These are phyloP conservation scores for Drosophila hamatofila DNA, from an alignment of 2,888 invertebrate genomes.

Conservation along the genomic window DNA sequence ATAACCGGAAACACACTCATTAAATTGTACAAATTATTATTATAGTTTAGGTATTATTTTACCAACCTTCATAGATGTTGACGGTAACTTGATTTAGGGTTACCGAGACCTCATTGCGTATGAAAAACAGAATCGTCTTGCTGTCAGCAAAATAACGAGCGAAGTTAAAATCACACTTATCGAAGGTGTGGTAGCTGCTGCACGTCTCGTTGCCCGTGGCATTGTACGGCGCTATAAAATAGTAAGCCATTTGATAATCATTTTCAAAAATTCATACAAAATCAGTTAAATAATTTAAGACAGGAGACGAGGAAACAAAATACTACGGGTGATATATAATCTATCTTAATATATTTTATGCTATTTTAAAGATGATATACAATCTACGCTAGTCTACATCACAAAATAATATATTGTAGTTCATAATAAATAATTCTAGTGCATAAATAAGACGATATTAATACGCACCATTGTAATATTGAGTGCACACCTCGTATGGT, in stretches of 20 bases:
- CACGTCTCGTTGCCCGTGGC: slow-evolving; percentile 93
- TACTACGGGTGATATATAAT: background rate
- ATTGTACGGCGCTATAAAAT: slow-evolving; percentile 86
- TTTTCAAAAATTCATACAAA: background rate
- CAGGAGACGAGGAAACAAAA: background rate
- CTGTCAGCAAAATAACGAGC: slow-evolving; percentile 90
- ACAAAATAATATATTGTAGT: background rate
- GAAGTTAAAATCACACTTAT: slow-evolving; percentile 87
- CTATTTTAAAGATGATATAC: background rate
- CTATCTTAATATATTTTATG: background rate
- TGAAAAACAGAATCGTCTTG: slow-evolving; percentile 91
- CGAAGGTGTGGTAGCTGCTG: slow-evolving; percentile 81
- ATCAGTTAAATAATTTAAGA: background rate
- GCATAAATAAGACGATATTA: background rate
- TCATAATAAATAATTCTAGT: too few relatives aligned
- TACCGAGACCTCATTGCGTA: slow-evolving; percentile 91
- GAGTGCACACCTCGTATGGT: slow-evolving; percentile 90
- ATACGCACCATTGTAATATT: slow-evolving; percentile 87
- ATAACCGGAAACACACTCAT: background rate
- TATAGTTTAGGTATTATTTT: too few relatives aligned
- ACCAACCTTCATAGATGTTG: slow-evolving; percentile 93
- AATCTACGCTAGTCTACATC: background rate
- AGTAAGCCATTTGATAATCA: background rate
- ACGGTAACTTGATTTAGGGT: slow-evolving; percentile 90
- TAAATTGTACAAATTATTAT: too few relatives aligned